Base-by-base conservation (phyloP, 2,797 vertebrate species). In the Molossus molossus region DNA sequence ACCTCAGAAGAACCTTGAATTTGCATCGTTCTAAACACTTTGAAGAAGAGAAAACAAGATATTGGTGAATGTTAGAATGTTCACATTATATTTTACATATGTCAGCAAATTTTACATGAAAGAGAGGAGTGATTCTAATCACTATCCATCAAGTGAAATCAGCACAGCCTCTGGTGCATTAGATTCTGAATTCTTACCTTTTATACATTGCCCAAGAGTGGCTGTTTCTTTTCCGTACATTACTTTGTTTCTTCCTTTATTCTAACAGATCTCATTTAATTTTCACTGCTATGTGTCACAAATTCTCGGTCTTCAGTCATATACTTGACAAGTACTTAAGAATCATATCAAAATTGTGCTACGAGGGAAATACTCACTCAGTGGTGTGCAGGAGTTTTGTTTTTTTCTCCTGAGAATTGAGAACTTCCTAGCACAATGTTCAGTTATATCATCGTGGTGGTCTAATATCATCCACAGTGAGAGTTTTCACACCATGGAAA, bases 231-330 rank as follows among this genome's bases (percentile, higher is more conserved):
- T 83, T n/a, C 9, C 69, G 8, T 20, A 6, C 21, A 11, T 80
- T 60, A 40, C 7, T 76, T 62, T 67, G 15, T 55, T 57, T 69
- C n/a, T 55, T 55, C 11, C 25, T 65, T 87, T 58, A 80, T n/a
- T 76, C 29, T 57, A 53, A 18, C 12, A 69, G 25, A 69, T 64
- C 15, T 69, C 25, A 65, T 91, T 75, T 73, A 45, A 64, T 92
- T 73, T 60, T 95, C 29, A 50, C 8, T 57, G 70, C 6, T 62
- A 25, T 50, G 9, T 62, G 9, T 93, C 29, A 85, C 33, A 89
- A 82, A 79, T 57, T 94, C 23, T 89, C 77, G n/a, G 17, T 69
- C 45, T 93, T 86, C n/a, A 80, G 5, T 75, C 73, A 37, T 14
- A 2, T 25, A 33, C 13, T 75, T 70, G 29, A 75, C 6, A 55